These are phyloP conservation scores for Sinhomidia bicolor DNA, from an alignment of 2,888 invertebrate species.

Conservation along the genomic window DNA sequence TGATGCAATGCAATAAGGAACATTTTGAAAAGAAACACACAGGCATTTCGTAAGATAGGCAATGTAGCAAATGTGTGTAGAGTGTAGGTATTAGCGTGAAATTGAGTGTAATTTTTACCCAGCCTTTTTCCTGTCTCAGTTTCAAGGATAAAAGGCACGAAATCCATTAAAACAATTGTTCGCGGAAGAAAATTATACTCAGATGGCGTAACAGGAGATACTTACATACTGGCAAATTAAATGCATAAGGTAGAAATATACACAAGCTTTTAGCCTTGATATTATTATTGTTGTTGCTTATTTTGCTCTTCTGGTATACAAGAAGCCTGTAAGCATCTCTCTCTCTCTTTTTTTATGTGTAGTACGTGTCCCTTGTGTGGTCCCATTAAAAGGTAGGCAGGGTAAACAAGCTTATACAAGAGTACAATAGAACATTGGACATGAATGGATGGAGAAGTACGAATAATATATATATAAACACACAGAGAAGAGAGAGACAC, in stretches of 20 bases:
- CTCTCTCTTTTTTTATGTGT: neutral
- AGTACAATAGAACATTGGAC: no score
- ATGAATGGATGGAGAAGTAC: no score
- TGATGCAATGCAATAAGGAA: neutral
- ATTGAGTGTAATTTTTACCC: neutral
- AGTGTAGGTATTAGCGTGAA: neutral
- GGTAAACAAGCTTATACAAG: no score
- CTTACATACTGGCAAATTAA: neutral
- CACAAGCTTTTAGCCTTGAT: neutral
- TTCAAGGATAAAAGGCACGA: constrained; percentile 48
- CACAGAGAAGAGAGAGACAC: no score
- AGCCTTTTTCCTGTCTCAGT: constrained; percentile 27
- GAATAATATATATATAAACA: no score
- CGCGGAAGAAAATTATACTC: neutral
- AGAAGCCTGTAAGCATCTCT: neutral
- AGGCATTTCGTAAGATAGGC: neutral
- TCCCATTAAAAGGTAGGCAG: neutral
- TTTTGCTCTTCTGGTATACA: neutral
- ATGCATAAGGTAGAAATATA: neutral
- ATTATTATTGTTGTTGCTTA: neutral
- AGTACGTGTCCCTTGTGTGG: neutral
- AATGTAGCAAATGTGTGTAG: neutral
- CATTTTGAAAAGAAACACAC: neutral
- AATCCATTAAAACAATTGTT: constrained; percentile 65
- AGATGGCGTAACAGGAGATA: neutral